Evolutionary conservation across 2,797 vertebrate genomes (phyloP), one percentile per base, ranked within the genome.

Genomic region (Peromyscus attwateri): DNA sequence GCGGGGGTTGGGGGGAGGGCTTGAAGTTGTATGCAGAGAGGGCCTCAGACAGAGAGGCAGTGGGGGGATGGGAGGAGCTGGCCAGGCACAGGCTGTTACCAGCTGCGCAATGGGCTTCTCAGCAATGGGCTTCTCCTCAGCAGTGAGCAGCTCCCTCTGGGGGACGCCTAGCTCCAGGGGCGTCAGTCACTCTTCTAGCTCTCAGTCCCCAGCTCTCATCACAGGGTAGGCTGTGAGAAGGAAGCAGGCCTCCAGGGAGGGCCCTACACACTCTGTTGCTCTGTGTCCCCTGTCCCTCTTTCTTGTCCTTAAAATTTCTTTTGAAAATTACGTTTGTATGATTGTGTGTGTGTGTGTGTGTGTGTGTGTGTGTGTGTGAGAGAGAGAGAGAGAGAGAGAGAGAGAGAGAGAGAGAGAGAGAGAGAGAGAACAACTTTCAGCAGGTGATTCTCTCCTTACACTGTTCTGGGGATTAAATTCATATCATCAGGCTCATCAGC

Each of bases 31-130:
- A 55, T 80, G 85, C 27, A 87, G 76, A 91, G 82, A 89, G 13
- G n/a, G 66, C 88, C 92, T 13, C 46, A 96, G 87, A 95, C 27
- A 34, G 83, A 92, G 81, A 82, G 87, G 66, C 93, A 89, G 70
- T 88, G 83, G 40, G 40, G 92, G 13, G 27, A 57, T 57, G 52
- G 10, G 13, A 52, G 25, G 23, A 7, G 76, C 88, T 34, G 83
- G 92, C 94, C 92, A 95, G 97, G 95, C 94, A 96, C 95, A 34
- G 88, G 79, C 90, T 97, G 97, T 95, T 40, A 98, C 97, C 52
- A 87, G 92, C 89, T 89, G 81, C 0, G 0, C 64, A 52, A 17
- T 12, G 40, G 75, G 90, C 43, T n/a, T 85, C 25, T 76, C 17
- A 25, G 73, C 40, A 70, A 43, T 43, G 49, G 49, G 49, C 49